Percentiles rank a stretch among this genome's conserved stretches.
These are phyloP conservation scores for Psophia crepitans DNA, from an alignment of 2,113 vertebrate genomes.

Conservation along the genomic window DNA sequence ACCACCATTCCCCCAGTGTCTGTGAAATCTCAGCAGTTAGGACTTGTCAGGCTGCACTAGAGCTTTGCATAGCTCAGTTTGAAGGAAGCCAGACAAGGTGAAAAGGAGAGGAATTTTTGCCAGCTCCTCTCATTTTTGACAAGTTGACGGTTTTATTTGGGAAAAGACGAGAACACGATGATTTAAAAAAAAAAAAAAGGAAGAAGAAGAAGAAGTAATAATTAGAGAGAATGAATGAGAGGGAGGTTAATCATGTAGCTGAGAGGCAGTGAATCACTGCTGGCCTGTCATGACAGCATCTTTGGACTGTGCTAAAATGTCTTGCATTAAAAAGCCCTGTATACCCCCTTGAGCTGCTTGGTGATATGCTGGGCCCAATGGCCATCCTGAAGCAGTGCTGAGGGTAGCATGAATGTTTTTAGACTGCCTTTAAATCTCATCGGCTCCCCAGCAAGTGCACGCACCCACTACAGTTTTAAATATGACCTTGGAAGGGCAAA, in stretches of 20 bases:
- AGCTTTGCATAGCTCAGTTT: background rate
- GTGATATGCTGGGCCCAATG: background rate
- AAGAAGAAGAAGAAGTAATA: too few species aligned
- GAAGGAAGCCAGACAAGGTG: slow-evolving; percentile 42
- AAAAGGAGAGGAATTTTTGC: background rate
- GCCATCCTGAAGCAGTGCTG: background rate
- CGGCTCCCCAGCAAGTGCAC: background rate
- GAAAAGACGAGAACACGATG: background rate
- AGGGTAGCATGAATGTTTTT: background rate
- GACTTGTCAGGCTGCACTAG: slow-evolving; percentile 17
- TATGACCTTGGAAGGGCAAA: background rate
- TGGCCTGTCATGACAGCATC: background rate
- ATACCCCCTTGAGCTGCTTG: background rate
- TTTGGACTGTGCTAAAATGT: background rate
- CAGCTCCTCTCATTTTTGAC: slow-evolving; percentile 30
- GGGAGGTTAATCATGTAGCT: background rate
- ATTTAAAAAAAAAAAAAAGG: too few species aligned
- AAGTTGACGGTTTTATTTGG: slow-evolving; percentile 20
- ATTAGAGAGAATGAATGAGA: background rate
- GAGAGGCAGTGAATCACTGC: slow-evolving; percentile 5
- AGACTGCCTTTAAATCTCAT: background rate
- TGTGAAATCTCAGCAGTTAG: slow-evolving; percentile 48
- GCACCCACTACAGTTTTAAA: background rate
- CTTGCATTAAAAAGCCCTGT: background rate
- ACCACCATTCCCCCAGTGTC: background rate